Conservation (phyloP, 2,888 invertebrate species). For the Endomychus coccineus region DNA sequence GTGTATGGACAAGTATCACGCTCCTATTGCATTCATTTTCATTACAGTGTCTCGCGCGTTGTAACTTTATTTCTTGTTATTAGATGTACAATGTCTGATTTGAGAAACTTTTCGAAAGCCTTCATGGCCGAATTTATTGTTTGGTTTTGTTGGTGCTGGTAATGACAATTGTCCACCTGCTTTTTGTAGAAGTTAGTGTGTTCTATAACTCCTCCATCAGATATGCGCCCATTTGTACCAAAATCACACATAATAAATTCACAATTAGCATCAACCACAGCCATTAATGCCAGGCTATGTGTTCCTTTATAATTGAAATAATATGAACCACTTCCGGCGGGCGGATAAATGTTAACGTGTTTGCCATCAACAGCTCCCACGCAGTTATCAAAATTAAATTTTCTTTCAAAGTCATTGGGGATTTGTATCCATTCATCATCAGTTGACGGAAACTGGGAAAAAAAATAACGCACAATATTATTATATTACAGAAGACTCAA, state of each 20-base stretch:
- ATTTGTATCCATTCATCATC: slow-evolving; percentile 4
- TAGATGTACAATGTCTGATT: too few species aligned
- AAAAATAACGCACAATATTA: slow-evolving; percentile 2
- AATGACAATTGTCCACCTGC: slow-evolving; percentile 6
- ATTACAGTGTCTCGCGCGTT: too few species aligned
- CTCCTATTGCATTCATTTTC: slow-evolving; percentile 2
- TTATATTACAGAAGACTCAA: too few species aligned
- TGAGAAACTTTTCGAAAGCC: too few species aligned
- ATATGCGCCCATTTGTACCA: slow-evolving; percentile 7
- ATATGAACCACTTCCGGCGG: too few species aligned
- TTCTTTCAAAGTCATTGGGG: slow-evolving; percentile 2
- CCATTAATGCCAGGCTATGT: slow-evolving; percentile 3
- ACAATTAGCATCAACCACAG: slow-evolving; percentile 4
- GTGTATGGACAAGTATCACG: slow-evolving; percentile 1
- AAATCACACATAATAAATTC: slow-evolving; percentile 5
- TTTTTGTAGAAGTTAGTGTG: slow-evolving; percentile 4
- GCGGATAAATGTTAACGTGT: slow-evolving; percentile 1
- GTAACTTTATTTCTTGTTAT: too few species aligned
- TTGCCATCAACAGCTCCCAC: slow-evolving; percentile 2
- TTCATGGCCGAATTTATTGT: slow-evolving; percentile 1
- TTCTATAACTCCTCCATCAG: slow-evolving; percentile 8
- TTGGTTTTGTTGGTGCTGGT: slow-evolving; percentile 7
- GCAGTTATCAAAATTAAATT: slow-evolving; percentile 3
- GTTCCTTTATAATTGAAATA: slow-evolving; percentile 3
- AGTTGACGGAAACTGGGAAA: slow-evolving; percentile 1